These are phyloP conservation scores for Chaunax sp. DNA, from an alignment of 2,797 vertebrate species.

Conservation along the genomic window DNA sequence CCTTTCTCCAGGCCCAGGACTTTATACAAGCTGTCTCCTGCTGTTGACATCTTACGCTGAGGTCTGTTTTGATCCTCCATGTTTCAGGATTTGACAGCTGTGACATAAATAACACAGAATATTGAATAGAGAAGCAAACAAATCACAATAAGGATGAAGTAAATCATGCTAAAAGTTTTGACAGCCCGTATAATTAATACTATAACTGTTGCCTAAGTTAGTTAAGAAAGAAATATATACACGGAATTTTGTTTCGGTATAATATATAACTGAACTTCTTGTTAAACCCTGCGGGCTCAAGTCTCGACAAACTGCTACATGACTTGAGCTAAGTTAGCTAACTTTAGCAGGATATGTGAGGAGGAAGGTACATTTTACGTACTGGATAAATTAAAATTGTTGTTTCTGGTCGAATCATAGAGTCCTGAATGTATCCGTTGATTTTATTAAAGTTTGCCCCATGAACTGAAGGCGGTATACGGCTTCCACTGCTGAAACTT, in stretches of 20 bases:
- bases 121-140: neutral
- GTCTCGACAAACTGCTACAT: constrained; percentile 22
- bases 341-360: constrained; percentile 6
- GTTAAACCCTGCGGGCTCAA: neutral
- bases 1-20: constrained; percentile 90
- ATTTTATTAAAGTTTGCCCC: neutral
- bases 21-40: constrained; percentile 87
- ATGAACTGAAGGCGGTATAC: neutral
- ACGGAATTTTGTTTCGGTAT: neutral
- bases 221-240: neutral
- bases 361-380: constrained; percentile 14
- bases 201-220: too few species aligned
- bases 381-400: constrained; percentile 14
- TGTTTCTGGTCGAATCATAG: constrained; percentile 47
- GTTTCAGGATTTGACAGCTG: constrained; percentile 51
- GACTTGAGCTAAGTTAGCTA: constrained; percentile 15
- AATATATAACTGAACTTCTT: neutral
- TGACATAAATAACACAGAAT: neutral
- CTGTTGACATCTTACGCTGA: constrained; percentile 86
- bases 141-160: neutral
- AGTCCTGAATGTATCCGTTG: constrained; percentile 8
- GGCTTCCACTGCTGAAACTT: neutral
- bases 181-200: fast-evolving
- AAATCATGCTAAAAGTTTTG: neutral
- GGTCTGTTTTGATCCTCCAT: constrained; percentile 84